Percentiles rank a stretch among this genome's conserved stretches.
Evolutionary conservation across 1,140 invertebrate genomes (phyloP).

Genomic region (Chlorops oryzae): DNA sequence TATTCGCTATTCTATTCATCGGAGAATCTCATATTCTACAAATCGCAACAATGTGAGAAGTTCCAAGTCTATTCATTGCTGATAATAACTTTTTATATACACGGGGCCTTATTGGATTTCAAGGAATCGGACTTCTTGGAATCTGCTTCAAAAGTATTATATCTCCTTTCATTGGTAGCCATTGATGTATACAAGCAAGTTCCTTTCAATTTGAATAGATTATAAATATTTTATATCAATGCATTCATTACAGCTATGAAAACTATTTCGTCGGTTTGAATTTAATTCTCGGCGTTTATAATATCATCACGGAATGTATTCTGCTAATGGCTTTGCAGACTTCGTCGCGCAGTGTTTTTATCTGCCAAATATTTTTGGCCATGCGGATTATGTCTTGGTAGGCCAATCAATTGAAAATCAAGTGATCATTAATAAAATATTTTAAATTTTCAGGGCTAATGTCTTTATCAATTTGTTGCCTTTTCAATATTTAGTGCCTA

Average conservation of each 20-base stretch:
- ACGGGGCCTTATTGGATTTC: conserved; percentile 41
- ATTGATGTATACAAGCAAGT: conserved; percentile 40
- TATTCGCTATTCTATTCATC: conserved; percentile 42
- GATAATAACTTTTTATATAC: conserved; percentile 42
- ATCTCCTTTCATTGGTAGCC: conserved; percentile 32
- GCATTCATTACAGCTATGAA: conserved; percentile 30
- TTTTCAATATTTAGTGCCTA: conserved; percentile 44
- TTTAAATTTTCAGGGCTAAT: conserved; percentile 22
- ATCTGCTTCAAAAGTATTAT: conserved; percentile 38
- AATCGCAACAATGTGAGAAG: conserved; percentile 40
- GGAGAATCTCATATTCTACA: conserved; percentile 43
- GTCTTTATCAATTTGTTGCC: conserved; percentile 40
- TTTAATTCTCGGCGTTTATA: conserved; percentile 37
- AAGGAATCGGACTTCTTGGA: conserved; percentile 40
- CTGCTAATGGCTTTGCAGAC: conserved; percentile 34
- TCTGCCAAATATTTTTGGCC: conserved; percentile 41
- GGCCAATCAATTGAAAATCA: not conserved
- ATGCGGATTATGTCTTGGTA: conserved; percentile 37
- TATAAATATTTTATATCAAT: not conserved
- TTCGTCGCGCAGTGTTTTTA: conserved; percentile 28
- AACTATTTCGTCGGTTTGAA: conserved; percentile 45
- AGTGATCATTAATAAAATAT: no score
- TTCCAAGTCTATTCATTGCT: conserved; percentile 45
- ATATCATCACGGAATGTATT: conserved; percentile 37
- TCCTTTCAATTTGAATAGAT: not conserved